A percentile compares a stretch with the other conserved stretches of the same genome.
Evolutionary conservation across 2,113 vertebrate species (phyloP).

Genomic region (Tenebrosternarchus preto): DNA sequence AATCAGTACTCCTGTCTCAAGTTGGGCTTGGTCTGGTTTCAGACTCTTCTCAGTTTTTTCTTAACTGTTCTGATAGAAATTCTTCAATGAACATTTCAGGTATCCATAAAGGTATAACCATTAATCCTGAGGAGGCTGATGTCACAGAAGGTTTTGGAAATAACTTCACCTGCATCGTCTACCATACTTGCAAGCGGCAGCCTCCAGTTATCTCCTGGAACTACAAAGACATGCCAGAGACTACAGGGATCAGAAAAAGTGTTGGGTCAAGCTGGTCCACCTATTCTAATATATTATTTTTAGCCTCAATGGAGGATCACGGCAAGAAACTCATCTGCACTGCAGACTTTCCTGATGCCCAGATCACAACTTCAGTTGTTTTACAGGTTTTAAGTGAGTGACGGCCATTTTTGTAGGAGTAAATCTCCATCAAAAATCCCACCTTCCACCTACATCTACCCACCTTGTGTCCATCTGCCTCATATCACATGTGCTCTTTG

Average conservation of each 20-base stretch:
- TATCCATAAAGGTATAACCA: slow-evolving; percentile 54
- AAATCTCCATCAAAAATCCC: too few relatives aligned
- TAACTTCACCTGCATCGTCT: slow-evolving; percentile 61
- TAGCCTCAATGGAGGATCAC: slow-evolving; percentile 58
- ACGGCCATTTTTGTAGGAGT: not conserved
- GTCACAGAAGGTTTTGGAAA: slow-evolving; percentile 57
- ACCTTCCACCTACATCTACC: too few relatives aligned
- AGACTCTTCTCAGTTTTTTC: too few relatives aligned
- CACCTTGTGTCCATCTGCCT: not conserved
- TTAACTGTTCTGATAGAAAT: not conserved
- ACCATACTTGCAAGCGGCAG: slow-evolving; percentile 59
- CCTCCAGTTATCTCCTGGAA: slow-evolving; percentile 61
- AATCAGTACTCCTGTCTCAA: not conserved
- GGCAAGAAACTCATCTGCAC: slow-evolving; percentile 61
- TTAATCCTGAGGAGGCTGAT: slow-evolving; percentile 45
- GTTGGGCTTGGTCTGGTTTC: too few relatives aligned
- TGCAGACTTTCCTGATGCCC: slow-evolving; percentile 43
- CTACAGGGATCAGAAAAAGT: not conserved
- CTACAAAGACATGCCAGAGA: slow-evolving; percentile 57
- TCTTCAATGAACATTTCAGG: slow-evolving; percentile 52
- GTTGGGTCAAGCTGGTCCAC: not conserved
- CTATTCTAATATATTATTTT: slow-evolving; percentile 61
- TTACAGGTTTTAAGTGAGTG: slow-evolving; percentile 62
- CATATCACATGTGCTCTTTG: not conserved
- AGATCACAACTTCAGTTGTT: slow-evolving; percentile 48